Evolutionary conservation across 2,113 vertebrate genomes (phyloP), one percentile per base, ranked within the genome.

Genomic region (Opisthocomus hoazin): DNA sequence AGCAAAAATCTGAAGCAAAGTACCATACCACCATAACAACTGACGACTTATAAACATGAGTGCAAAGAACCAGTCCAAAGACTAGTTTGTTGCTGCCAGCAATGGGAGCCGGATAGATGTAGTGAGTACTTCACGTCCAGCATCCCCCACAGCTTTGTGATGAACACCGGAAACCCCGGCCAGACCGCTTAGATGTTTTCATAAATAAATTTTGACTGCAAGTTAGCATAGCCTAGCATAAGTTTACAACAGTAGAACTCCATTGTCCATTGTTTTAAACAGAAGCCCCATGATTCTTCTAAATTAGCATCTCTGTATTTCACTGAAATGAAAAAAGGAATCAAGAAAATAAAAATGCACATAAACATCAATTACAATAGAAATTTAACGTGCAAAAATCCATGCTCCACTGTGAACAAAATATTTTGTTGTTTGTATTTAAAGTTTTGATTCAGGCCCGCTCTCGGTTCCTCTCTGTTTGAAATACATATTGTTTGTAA

Each of bases 301-400:
- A 53, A 91, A 70, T 87, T 75, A 84, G 12, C 19, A 43, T 9
- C 43, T 91, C 46, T 84, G 30, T 71, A 68, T 63, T 87, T 79
- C 69, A 97, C 64, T 84, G 60, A 93, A 93, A 97, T 84, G 29
- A 87, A 89, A 93, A 93, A 8, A 89, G 57, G 92, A 75, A 76
- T 54, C 69, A 88, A 75, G 56, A 78, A 51, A 60, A 91, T 71
- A 84, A 90, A 60, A 17, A 45, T 17, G 1, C n/a, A n/a, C n/a
- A 57, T 50, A 76, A 76, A 37, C 10, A 56, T 11, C 12, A 61
- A 50, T 37, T 76, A 65, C 16, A 80, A 30, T 0, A 75, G 34
- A 84, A 71, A 5, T 46, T 78, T 20, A 54, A 39, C 12, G 18
- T 29, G 20, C 26, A 89, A 75, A 91, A 50, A 27, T n/a, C 8